Evolutionary conservation across 92 coral and sea anemone species (phyloP).

Genomic region (Epizoanthus stellaris): DNA sequence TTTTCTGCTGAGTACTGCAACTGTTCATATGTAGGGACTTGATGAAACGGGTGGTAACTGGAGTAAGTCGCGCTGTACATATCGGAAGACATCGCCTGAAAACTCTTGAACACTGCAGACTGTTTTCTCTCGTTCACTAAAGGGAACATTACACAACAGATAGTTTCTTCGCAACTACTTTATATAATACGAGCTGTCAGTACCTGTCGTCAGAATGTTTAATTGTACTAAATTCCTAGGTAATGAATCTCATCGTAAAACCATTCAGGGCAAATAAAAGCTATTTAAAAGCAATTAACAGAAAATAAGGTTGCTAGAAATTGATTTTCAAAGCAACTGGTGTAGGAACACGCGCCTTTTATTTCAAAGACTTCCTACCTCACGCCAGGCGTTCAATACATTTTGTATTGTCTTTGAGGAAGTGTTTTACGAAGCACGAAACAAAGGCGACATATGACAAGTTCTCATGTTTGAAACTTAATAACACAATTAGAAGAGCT

Average conservation of each 20-base stretch:
- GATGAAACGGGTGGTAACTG: slow-evolving; percentile 1
- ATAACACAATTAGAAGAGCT: slow-evolving; percentile 29
- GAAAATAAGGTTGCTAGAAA: slow-evolving; percentile 32
- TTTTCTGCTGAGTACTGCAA: neutral
- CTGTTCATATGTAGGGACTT: slow-evolving; percentile 10
- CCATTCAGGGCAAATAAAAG: slow-evolving; percentile 31
- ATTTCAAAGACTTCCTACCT: neutral
- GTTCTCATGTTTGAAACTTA: slow-evolving; percentile 31
- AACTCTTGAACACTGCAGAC: slow-evolving; percentile 7
- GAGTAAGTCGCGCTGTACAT: slow-evolving; percentile 7
- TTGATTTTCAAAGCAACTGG: slow-evolving; percentile 22
- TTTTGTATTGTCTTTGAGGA: slow-evolving; percentile 11
- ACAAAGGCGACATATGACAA: slow-evolving; percentile 33
- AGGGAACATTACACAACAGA: too few relatives aligned
- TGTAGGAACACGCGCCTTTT: neutral
- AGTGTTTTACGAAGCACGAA: slow-evolving; percentile 9
- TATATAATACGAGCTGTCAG: neutral
- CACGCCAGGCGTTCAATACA: slow-evolving; percentile 15
- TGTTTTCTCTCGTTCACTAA: too few relatives aligned
- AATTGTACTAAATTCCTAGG: slow-evolving; percentile 19
- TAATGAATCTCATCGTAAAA: slow-evolving; percentile 26
- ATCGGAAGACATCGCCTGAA: slow-evolving; percentile 10
- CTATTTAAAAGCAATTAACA: slow-evolving; percentile 44
- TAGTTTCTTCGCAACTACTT: too few relatives aligned
- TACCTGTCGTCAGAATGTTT: slow-evolving; percentile 5